Percentiles rank a stretch among this genome's conserved stretches.
Conservation (phyloP, 2,797 vertebrate species). For the Helicolenus hilgendorfi region DNA sequence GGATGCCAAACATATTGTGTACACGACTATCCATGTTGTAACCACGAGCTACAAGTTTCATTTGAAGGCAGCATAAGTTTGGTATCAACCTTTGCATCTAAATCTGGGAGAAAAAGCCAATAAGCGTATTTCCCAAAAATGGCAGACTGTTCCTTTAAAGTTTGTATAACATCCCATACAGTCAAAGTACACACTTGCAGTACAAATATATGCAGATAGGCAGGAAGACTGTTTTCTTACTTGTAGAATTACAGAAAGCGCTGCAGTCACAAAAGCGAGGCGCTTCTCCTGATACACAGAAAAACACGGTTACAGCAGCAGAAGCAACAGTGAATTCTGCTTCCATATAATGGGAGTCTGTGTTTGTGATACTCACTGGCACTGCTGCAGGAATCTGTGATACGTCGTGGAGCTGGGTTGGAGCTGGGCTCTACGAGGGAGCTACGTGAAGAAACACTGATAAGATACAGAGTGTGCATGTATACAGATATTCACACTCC, state of each 20-base stretch:
- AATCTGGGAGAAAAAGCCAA: background rate
- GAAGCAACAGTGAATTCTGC: background rate
- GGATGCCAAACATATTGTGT: too few species aligned
- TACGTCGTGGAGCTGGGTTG: background rate
- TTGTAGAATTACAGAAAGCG: slow-evolving; percentile 55
- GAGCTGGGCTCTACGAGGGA: slow-evolving; percentile 32
- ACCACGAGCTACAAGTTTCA: accelerated
- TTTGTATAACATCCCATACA: background rate
- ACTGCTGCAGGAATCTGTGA: slow-evolving; percentile 57
- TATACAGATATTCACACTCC: background rate
- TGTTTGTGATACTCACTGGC: slow-evolving; percentile 64
- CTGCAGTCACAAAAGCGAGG: slow-evolving; percentile 70
- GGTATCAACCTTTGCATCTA: background rate
- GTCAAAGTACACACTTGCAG: background rate
- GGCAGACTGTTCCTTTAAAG: background rate
- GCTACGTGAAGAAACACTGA: slow-evolving; percentile 37
- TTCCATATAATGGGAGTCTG: background rate
- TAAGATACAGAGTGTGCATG: background rate
- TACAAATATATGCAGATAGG: background rate
- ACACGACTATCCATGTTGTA: too few species aligned
- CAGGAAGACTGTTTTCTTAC: slow-evolving; percentile 56
- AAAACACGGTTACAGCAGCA: slow-evolving; percentile 10
- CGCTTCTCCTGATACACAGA: slow-evolving; percentile 46
- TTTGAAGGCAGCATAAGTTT: background rate
- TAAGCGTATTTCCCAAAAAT: background rate